Evolutionary conservation across 2,113 vertebrate genomes (phyloP).

Genomic region (Melanerpes aurifrons): DNA sequence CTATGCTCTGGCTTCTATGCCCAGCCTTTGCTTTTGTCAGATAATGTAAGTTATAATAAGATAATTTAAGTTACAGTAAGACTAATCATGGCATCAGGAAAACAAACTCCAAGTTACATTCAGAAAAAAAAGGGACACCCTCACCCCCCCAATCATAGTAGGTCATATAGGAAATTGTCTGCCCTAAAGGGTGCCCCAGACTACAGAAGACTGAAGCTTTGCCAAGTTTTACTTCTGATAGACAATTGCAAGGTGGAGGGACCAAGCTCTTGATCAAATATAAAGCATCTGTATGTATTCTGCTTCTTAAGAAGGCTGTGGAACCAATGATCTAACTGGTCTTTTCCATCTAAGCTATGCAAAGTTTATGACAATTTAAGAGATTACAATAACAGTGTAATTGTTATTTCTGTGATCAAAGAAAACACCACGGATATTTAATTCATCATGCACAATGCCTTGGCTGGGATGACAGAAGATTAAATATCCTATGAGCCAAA

Average conservation of each 20-base stretch:
- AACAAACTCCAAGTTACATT: not conserved
- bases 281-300: not conserved
- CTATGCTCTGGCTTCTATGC: no score
- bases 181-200: rapidly evolving
- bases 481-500: not conserved
- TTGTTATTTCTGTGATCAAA: conserved; percentile 55
- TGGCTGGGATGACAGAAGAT: not conserved
- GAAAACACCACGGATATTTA: conserved; percentile 25
- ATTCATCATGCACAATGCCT: not conserved
- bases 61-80: not conserved
- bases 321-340: not conserved
- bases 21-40: no score
- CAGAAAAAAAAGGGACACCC: not conserved
- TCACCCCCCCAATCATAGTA: not conserved
- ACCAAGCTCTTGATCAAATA: not conserved
- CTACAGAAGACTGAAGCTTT: not conserved
- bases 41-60: not conserved
- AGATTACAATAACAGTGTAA: conserved; percentile 10
- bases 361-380: not conserved
- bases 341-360: not conserved
- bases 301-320: not conserved
- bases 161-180: not conserved
- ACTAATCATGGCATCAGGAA: not conserved
- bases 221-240: not conserved
- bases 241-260: rapidly evolving